A percentile compares a stretch with the other conserved stretches of the same genome.
These are phyloP conservation scores for Menura novaehollandiae DNA, from an alignment of 2,113 vertebrate genomes.

Conservation along the genomic window DNA sequence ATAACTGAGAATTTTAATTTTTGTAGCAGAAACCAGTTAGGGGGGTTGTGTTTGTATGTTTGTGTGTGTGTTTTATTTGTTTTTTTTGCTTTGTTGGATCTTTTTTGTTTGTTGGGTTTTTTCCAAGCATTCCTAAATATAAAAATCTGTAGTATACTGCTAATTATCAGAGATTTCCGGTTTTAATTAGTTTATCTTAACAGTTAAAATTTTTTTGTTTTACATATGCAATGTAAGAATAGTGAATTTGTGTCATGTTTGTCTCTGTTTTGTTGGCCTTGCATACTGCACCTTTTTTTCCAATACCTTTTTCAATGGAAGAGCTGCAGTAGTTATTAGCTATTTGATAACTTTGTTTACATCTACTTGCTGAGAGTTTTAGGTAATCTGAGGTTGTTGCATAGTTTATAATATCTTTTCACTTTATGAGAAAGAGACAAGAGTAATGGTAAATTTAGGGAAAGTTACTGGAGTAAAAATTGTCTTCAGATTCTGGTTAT, in stretches of 20 bases:
- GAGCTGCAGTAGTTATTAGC: neutral
- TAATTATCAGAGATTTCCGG: neutral
- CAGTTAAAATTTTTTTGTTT: neutral
- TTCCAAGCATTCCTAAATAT: neutral
- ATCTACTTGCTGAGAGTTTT: neutral
- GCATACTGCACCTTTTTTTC: neutral
- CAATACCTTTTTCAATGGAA: neutral
- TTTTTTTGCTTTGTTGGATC: neutral
- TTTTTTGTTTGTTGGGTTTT: neutral
- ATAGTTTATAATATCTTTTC: neutral
- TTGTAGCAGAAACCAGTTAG: accelerated
- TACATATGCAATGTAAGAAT: neutral
- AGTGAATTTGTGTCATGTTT: neutral
- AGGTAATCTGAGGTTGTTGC: neutral
- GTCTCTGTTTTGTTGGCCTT: neutral
- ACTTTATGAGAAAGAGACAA: neutral
- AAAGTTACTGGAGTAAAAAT: neutral
- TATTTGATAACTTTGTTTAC: neutral
- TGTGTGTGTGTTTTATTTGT: accelerated
- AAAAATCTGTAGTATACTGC: neutral
- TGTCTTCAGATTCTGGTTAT: too few relatives aligned
- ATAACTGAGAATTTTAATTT: neutral
- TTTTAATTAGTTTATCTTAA: neutral
- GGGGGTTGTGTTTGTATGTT: too few relatives aligned
- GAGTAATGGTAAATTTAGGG: neutral